These are phyloP conservation scores for Knipowitschia caucasica DNA, from an alignment of 2,797 vertebrate genomes.

Conservation along the genomic window DNA sequence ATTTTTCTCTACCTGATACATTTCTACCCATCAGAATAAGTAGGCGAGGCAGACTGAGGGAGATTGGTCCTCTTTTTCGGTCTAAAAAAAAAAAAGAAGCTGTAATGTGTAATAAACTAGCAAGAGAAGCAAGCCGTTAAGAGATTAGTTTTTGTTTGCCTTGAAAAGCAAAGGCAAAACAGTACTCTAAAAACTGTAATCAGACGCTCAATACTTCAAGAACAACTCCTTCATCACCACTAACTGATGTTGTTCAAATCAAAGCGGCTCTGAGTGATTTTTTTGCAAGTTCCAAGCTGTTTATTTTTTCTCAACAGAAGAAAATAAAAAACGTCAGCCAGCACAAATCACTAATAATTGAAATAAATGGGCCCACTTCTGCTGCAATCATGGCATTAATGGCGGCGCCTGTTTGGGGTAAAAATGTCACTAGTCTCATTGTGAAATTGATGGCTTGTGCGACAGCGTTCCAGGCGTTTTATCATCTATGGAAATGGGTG, in stretches of 20 bases:
- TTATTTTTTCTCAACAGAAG: slow-evolving; percentile 39
- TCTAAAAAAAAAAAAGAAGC: no score
- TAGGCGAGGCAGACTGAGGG: no score
- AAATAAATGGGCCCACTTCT: slow-evolving; percentile 62
- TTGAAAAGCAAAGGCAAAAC: no score
- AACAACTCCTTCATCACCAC: slow-evolving; percentile 31
- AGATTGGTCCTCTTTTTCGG: no score
- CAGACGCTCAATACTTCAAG: background rate
- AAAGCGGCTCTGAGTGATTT: slow-evolving; percentile 25
- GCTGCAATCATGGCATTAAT: slow-evolving; percentile 61
- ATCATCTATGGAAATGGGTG: slow-evolving; percentile 60
- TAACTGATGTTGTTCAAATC: slow-evolving; percentile 32
- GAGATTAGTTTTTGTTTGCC: no score
- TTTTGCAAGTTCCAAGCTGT: slow-evolving; percentile 29
- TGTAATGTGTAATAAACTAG: no score
- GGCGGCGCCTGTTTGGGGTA: slow-evolving; percentile 31
- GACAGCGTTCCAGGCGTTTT: slow-evolving; percentile 51
- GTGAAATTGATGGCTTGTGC: slow-evolving; percentile 55
- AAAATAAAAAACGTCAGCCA: slow-evolving; percentile 63
- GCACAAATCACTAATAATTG: slow-evolving; percentile 60
- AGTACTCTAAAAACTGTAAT: no score
- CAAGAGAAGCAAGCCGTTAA: no score
- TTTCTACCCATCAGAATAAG: no score
- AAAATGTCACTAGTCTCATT: slow-evolving; percentile 36
- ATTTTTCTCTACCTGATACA: no score